Conservation (phyloP, 2,113 vertebrate genomes). For the Corythaixoides concolor region DNA sequence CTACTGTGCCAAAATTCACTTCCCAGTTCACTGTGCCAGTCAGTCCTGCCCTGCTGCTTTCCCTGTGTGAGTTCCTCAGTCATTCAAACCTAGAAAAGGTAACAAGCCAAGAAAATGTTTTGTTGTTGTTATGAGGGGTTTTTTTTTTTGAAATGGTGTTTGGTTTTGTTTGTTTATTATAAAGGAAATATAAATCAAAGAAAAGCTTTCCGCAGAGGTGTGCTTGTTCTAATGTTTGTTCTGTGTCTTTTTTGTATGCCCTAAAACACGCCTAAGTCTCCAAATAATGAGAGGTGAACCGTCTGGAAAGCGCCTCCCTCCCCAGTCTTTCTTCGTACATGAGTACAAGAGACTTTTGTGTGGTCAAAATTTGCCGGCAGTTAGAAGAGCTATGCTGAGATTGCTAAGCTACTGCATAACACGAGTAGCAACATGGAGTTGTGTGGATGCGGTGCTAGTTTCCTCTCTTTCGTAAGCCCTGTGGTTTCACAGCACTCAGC, state of each 20-base stretch:
- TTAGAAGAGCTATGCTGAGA: not conserved
- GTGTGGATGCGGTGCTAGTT: not conserved
- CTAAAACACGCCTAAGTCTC: not conserved
- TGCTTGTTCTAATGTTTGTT: not conserved
- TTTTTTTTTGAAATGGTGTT: not conserved
- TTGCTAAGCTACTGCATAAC: not conserved
- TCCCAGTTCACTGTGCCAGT: not conserved
- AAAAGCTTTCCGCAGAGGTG: not conserved
- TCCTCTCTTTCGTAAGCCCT: not conserved
- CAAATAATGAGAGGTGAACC: not conserved
- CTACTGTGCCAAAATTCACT: not conserved
- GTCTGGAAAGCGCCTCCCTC: not conserved
- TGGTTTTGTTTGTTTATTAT: not conserved
- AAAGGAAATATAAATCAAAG: not conserved
- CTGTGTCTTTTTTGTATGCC: not conserved
- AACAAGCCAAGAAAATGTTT: not conserved
- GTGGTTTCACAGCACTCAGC: not conserved
- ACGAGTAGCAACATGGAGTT: not conserved
- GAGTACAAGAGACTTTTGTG: not conserved
- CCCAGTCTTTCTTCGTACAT: rapidly evolving
- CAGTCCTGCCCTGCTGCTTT: not conserved
- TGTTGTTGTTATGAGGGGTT: not conserved
- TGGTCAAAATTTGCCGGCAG: not conserved
- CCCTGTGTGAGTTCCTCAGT: not conserved
- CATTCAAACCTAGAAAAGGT: not conserved